phyloP scores from a whole-genome alignment of 2,113 vertebrate species.

The Anoplopoma fimbria region DNA sequence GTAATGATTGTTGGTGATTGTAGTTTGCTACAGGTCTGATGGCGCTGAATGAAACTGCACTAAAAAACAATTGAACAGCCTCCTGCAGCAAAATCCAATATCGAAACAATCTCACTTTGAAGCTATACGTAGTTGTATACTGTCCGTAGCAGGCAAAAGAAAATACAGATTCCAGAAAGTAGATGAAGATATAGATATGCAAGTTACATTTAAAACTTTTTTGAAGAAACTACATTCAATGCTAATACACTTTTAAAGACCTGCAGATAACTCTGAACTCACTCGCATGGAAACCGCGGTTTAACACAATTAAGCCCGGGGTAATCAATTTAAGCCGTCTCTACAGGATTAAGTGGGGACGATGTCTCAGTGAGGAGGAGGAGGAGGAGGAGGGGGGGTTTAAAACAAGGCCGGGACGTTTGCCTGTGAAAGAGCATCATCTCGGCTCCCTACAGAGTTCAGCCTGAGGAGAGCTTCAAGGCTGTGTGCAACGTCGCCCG shows the following conservation, averaged over 20 bases:
- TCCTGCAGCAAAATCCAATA: too few species aligned
- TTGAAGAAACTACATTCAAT: neutral
- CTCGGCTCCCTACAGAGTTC: constrained; percentile 45
- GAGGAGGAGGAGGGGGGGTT: too few species aligned
- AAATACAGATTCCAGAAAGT: too few species aligned
- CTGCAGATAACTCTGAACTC: constrained; percentile 3
- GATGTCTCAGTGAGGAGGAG: neutral
- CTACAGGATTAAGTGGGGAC: constrained; percentile 43
- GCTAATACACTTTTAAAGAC: neutral
- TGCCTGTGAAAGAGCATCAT: constrained; percentile 48
- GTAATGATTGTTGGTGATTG: too few species aligned
- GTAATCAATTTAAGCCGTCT: constrained; percentile 44
- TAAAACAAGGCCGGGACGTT: too few species aligned
- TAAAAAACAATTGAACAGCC: too few species aligned
- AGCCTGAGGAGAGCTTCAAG: constrained; percentile 21
- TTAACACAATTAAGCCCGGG: constrained; percentile 55
- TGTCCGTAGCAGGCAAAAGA: neutral
- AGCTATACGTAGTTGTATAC: neutral
- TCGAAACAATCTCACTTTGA: neutral
- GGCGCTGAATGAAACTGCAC: too few species aligned
- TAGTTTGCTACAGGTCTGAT: too few species aligned
- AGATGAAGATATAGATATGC: neutral
- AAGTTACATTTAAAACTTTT: neutral
- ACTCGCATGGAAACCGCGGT: constrained; percentile 13
- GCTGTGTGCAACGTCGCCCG: constrained; percentile 5